Conservation (phyloP, 2,888 invertebrate genomes). For the Orchestes rusci region DNA sequence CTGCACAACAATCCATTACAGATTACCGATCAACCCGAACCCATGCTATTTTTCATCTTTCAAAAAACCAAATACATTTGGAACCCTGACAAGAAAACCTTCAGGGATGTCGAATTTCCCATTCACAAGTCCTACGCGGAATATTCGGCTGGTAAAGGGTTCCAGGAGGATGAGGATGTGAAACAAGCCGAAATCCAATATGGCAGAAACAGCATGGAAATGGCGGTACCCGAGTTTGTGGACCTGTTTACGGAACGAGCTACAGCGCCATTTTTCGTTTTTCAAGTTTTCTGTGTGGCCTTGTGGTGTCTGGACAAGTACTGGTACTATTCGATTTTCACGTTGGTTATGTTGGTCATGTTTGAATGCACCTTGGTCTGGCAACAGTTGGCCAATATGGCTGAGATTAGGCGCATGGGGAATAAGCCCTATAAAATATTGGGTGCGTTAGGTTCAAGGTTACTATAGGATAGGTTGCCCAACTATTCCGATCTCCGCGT, state of each 20-base stretch:
- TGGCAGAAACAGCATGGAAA: slow-evolving; percentile 80
- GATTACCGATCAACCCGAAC: slow-evolving; percentile 43
- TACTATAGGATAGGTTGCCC: too few relatives aligned
- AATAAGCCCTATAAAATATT: slow-evolving; percentile 86
- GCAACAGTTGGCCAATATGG: slow-evolving; percentile 96
- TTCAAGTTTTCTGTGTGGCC: slow-evolving; percentile 98
- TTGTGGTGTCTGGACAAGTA: slow-evolving; percentile 99
- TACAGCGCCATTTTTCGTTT: slow-evolving; percentile 99
- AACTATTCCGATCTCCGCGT: too few relatives aligned
- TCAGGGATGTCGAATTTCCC: slow-evolving; percentile 81
- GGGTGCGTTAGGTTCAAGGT: slow-evolving; percentile 9
- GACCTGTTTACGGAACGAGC: slow-evolving; percentile 96
- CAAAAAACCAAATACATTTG: slow-evolving; percentile 97
- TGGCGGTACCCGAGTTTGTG: slow-evolving; percentile 94
- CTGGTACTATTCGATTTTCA: slow-evolving; percentile 97
- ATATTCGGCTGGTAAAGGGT: slow-evolving; percentile 82
- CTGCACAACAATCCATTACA: too few relatives aligned
- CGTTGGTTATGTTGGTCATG: slow-evolving; percentile 88
- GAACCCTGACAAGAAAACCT: slow-evolving; percentile 73
- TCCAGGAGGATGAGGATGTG: slow-evolving; percentile 74
- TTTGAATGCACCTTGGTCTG: slow-evolving; percentile 98
- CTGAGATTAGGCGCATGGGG: slow-evolving; percentile 98
- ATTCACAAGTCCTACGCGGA: slow-evolving; percentile 60
- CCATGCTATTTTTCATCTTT: slow-evolving; percentile 82
- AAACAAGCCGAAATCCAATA: slow-evolving; percentile 69